phyloP scores from a whole-genome alignment of 2,888 invertebrate genomes.

The Dynastes hyllus region DNA sequence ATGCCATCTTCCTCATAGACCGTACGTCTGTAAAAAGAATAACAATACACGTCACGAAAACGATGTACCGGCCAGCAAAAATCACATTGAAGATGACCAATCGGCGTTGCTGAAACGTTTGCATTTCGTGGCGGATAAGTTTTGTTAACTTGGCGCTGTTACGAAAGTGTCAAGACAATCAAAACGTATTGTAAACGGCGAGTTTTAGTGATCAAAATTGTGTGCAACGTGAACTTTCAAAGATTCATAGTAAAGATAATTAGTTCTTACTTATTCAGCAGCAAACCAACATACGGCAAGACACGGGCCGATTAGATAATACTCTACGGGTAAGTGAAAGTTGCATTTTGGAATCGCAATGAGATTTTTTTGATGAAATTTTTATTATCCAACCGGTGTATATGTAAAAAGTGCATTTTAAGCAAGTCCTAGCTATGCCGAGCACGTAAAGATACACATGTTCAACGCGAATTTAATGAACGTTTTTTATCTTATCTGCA shows the following conservation, averaged over 20 bases:
- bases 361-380: conserved; percentile 10
- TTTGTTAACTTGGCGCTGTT: not conserved
- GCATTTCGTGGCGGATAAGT: not conserved
- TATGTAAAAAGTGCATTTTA: not conserved
- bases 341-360: conserved; percentile 18
- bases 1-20: conserved; percentile 5
- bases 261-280: not conserved
- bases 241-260: not conserved
- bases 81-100: conserved; percentile 2
- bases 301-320: conserved; percentile 32
- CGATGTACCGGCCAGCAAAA: not conserved
- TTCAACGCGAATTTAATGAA: too few relatives aligned
- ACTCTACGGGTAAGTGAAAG: conserved; percentile 45
- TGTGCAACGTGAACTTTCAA: not conserved
- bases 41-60: conserved; percentile 1
- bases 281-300: not conserved
- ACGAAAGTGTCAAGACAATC: not conserved
- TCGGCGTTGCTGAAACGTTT: conserved; percentile 7
- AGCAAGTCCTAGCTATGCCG: too few relatives aligned
- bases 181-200: not conserved
- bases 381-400: not conserved
- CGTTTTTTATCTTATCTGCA: too few relatives aligned
- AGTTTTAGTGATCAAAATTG: not conserved
- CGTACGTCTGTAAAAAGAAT: not conserved
- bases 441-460: too few relatives aligned